These are phyloP conservation scores for Nyctereutes procyonoides DNA, from an alignment of 2,113 vertebrate species.

Conservation along the genomic window DNA sequence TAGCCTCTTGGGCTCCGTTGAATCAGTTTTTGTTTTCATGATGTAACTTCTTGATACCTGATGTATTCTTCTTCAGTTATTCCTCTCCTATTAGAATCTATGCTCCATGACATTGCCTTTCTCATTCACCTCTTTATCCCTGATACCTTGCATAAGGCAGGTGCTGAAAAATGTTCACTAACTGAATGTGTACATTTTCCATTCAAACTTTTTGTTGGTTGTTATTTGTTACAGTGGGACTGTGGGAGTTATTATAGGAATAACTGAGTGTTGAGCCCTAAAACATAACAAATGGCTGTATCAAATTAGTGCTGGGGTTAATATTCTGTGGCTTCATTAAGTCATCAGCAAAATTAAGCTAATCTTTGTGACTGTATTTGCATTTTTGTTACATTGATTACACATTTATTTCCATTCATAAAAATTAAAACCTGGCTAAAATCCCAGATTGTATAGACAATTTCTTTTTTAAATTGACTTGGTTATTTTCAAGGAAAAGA, in stretches of 20 bases:
- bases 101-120: background rate
- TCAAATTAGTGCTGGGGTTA: background rate
- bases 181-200: background rate
- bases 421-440: slow-evolving; percentile 58
- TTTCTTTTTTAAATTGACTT: slow-evolving; percentile 58
- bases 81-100: background rate
- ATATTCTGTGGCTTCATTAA: background rate
- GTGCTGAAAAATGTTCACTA: background rate
- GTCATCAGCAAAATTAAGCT: slow-evolving; percentile 37
- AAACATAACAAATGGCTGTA: background rate
- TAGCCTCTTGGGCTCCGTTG: background rate
- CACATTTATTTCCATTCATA: slow-evolving; percentile 49
- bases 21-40: background rate
- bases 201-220: background rate
- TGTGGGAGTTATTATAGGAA: background rate
- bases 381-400: slow-evolving; percentile 40
- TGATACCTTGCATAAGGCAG: background rate
- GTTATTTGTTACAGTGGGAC: background rate
- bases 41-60: background rate
- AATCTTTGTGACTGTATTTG: background rate
- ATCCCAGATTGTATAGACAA: slow-evolving; percentile 38
- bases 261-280: background rate
- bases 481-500: slow-evolving; percentile 59
- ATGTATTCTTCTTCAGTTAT: background rate
- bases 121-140: background rate